phyloP scores from a whole-genome alignment of 2,797 vertebrate genomes.

The Diplodus puntazzo region DNA sequence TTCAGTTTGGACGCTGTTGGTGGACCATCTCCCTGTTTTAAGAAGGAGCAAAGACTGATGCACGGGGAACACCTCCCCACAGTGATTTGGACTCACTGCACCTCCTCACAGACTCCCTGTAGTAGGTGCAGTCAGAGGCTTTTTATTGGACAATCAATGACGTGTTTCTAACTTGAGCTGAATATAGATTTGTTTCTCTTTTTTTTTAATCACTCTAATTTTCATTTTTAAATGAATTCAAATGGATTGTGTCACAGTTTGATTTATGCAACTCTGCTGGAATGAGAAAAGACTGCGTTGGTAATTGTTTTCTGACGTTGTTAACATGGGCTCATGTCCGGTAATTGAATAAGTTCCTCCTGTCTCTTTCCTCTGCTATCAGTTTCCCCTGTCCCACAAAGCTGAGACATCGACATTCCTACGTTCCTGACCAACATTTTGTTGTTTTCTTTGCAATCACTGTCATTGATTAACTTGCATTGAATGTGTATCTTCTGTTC shows the following conservation, averaged over 20 bases:
- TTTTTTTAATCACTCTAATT: constrained; percentile 68
- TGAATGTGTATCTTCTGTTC: constrained; percentile 66
- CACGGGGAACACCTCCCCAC: constrained; percentile 29
- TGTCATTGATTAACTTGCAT: constrained; percentile 61
- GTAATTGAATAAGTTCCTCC: constrained; percentile 81
- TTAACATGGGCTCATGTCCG: constrained; percentile 80
- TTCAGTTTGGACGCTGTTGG: constrained; percentile 36
- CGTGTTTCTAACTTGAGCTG: constrained; percentile 70
- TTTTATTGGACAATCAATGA: constrained; percentile 74
- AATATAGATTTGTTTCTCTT: constrained; percentile 58
- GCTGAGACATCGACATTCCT: constrained; percentile 81
- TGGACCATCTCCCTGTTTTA: constrained; percentile 30
- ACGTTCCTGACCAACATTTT: constrained; percentile 68
- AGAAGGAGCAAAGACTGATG: constrained; percentile 46
- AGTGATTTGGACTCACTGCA: constrained; percentile 36
- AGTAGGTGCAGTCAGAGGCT: constrained; percentile 44
- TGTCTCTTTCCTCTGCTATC: constrained; percentile 79
- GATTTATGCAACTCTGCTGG: constrained; percentile 84
- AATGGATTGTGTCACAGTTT: constrained; percentile 80
- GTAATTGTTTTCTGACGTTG: constrained; percentile 82
- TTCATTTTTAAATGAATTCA: constrained; percentile 84
- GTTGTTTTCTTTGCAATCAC: constrained; percentile 81
- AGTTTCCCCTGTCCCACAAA: constrained; percentile 68
- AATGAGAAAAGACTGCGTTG: constrained; percentile 82
- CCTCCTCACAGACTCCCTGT: constrained; percentile 47